Percentiles rank a stretch among this genome's conserved stretches.
phyloP scores from a whole-genome alignment of 2,888 invertebrate genomes.

The Azorinus chamasolen region DNA sequence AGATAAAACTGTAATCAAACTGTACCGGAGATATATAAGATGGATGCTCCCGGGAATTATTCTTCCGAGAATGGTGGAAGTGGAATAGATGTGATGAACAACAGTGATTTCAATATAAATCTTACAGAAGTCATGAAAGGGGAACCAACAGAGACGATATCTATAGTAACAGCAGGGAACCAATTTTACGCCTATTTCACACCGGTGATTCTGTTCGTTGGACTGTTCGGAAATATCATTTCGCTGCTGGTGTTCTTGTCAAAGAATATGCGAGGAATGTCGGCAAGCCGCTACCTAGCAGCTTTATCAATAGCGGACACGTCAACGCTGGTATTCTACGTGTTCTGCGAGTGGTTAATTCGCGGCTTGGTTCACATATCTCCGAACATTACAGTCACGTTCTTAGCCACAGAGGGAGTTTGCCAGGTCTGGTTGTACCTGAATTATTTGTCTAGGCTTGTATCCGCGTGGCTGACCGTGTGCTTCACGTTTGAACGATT shows the following conservation, averaged over 20 bases:
- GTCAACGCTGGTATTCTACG: conserved; percentile 89
- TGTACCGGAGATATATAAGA: too few species aligned
- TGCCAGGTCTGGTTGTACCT: conserved; percentile 91
- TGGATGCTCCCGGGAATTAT: too few species aligned
- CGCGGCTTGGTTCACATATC: conserved; percentile 70
- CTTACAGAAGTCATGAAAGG: too few species aligned
- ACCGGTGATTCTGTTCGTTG: conserved; percentile 91
- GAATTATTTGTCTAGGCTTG: conserved; percentile 86
- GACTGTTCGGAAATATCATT: conserved; percentile 92
- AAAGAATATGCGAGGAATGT: conserved; percentile 89
- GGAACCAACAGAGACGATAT: too few species aligned
- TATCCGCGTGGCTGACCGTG: conserved; percentile 84
- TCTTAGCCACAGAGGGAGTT: conserved; percentile 77
- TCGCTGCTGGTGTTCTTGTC: conserved; percentile 93
- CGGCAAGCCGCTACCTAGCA: conserved; percentile 93
- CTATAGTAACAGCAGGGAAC: conserved; percentile 25
- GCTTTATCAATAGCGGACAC: conserved; percentile 93
- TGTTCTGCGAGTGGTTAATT: conserved; percentile 83
- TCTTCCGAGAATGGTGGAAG: too few species aligned
- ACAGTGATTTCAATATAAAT: too few species aligned
- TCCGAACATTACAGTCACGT: conserved; percentile 48
- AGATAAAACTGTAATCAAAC: too few species aligned
- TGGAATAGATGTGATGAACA: too few species aligned
- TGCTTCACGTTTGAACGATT: conserved; percentile 83
- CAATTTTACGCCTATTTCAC: conserved; percentile 89